Conservation (phyloP, 2,888 invertebrate genomes). For the Aradus depressus region DNA sequence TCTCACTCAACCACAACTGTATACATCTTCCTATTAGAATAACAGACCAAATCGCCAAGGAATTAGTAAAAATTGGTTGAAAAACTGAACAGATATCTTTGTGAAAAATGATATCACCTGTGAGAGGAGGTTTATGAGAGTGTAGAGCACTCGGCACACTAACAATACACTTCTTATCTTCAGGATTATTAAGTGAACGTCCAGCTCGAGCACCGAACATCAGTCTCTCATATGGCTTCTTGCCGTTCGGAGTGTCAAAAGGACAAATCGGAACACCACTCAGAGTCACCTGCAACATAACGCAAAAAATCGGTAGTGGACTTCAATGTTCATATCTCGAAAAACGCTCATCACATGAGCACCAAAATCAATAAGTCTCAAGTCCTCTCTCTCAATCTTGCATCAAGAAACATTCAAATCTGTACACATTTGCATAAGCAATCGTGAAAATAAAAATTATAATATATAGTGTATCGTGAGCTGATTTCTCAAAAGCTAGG, state of each 20-base stretch:
- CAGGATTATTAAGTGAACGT: slow-evolving; percentile 24
- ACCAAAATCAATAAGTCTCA: not conserved
- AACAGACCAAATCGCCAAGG: slow-evolving; percentile 12
- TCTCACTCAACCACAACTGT: not conserved
- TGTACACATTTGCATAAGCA: too few relatives aligned
- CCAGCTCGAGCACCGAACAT: slow-evolving; percentile 46
- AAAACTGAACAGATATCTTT: too few relatives aligned
- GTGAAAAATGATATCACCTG: slow-evolving; percentile 43
- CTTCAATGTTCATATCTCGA: too few relatives aligned
- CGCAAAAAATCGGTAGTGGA: too few relatives aligned
- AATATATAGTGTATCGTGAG: too few relatives aligned
- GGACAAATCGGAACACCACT: slow-evolving; percentile 55
- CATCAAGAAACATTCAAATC: too few relatives aligned
- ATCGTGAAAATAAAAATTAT: too few relatives aligned
- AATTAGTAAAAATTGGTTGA: too few relatives aligned
- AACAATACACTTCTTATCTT: slow-evolving; percentile 50
- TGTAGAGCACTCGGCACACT: slow-evolving; percentile 87
- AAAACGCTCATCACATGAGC: not conserved
- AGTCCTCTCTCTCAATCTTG: not conserved
- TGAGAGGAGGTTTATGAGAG: slow-evolving; percentile 87
- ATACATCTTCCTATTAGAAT: slow-evolving; percentile 1
- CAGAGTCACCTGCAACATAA: slow-evolving; percentile 48
- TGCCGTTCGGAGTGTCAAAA: slow-evolving; percentile 53
- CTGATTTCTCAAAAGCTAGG: too few relatives aligned
- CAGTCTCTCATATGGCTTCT: slow-evolving; percentile 82